A percentile compares a stretch with the other conserved stretches of the same genome.
phyloP scores from a whole-genome alignment of 2,888 invertebrate species.

The Apamea anceps region DNA sequence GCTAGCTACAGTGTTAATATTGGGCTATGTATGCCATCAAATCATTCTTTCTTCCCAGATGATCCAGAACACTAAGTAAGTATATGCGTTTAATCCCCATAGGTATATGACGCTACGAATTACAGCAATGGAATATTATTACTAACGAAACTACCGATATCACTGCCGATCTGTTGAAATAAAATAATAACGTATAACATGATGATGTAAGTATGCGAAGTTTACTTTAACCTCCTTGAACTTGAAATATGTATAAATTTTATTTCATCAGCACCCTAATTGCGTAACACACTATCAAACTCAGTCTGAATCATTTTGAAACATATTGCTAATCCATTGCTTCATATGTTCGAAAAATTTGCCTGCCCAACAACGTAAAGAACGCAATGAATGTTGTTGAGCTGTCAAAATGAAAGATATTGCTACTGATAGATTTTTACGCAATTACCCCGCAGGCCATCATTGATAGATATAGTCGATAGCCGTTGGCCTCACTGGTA shows the following conservation, averaged over 20 bases:
- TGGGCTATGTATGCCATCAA: not conserved
- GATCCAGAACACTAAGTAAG: not conserved
- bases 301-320: too few relatives aligned
- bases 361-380: too few relatives aligned
- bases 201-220: not conserved
- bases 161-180: not conserved
- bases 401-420: too few relatives aligned
- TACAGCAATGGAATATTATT: not conserved
- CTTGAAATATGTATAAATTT: not conserved
- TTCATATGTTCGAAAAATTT: too few relatives aligned
- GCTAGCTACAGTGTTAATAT: not conserved
- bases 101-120: not conserved
- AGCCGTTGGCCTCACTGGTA: not conserved
- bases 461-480: not conserved
- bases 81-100: not conserved
- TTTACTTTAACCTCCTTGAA: not conserved
- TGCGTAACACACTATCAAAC: too few relatives aligned
- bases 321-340: too few relatives aligned
- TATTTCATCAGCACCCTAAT: not conserved
- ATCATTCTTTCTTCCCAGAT: not conserved
- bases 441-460: not conserved
- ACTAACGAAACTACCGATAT: not conserved
- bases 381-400: too few relatives aligned
- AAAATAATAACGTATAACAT: not conserved
- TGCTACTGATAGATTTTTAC: too few relatives aligned